Base-by-base conservation (phyloP, 2,888 invertebrate species). In the Drosophila paramelanica region DNA sequence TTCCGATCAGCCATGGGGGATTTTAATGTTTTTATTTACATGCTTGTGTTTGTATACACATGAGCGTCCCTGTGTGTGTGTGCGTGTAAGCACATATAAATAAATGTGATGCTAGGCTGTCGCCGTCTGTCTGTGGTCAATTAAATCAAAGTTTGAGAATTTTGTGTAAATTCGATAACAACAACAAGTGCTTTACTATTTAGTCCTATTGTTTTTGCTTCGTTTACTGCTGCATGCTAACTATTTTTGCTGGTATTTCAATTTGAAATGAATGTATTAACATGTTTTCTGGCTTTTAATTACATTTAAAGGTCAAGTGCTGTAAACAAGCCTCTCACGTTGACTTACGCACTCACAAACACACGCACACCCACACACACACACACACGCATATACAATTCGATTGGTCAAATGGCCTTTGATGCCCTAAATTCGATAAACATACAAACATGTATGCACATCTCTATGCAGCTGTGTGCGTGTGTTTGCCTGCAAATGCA, bases 381-480 rank as follows among this genome's bases (percentile, higher is more conserved):
- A 31, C 23, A 25, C 38, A 25, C 20, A 41, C 38, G 52, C 50
- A 46, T 14, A 46, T 64, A 60, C 66, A 75, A 61, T 83, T 84
- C 80, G 80, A 77, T 88, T 86, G 82, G 82, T 84, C 86, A 82
- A 83, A 77, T 88, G 86, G 88, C 83, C 86, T 88, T 79, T 88
- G 81, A 77, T 84, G 86, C 86, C 88, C 84, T 88, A 84, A 83
- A 76, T 78, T 79, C 77, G 65, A 57, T 61, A 71, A 67, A 78
- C 25, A 68, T 65, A 68, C 61, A 46, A 1, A 77, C 47, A 50
- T 45, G 33, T 49, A 39, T 53, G 27, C 17, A 45, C 33, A 38
- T 43, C 53, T 20, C 7, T 49, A 31, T 13, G 47, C 5, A 41
- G 27, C 8, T 57, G 36, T 38, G 13, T 14, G 23, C 23, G 17